phyloP scores from a whole-genome alignment of 2,888 invertebrate species.

The Ctenicera cuprea region DNA sequence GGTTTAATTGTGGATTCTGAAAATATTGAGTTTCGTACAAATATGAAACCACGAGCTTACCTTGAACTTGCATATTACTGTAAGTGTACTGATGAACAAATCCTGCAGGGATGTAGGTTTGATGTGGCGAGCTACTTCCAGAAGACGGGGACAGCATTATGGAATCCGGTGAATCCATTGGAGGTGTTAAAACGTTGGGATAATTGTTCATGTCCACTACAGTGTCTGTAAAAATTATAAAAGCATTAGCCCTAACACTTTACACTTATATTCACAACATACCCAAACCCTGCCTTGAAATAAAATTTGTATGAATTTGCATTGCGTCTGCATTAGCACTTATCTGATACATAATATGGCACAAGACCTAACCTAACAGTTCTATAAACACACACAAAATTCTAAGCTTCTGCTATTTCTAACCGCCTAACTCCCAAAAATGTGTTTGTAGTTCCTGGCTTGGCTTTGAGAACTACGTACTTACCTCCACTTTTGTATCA shows the following conservation, averaged over 20 bases:
- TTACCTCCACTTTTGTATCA: conserved; percentile 15
- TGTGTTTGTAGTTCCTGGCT: neutral
- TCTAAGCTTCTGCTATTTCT: neutral
- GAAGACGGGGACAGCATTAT: conserved; percentile 37
- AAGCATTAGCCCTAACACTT: neutral
- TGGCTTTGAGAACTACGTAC: conserved; percentile 7
- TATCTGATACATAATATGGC: conserved; percentile 12
- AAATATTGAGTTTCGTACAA: too few species aligned
- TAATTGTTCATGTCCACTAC: conserved; percentile 58
- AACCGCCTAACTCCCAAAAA: neutral
- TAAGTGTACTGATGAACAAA: neutral
- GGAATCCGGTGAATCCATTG: conserved; percentile 66
- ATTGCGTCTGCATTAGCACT: neutral
- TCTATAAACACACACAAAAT: neutral
- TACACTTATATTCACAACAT: neutral
- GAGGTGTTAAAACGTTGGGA: conserved; percentile 65
- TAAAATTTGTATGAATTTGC: neutral
- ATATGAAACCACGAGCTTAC: neutral
- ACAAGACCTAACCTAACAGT: conserved; percentile 23
- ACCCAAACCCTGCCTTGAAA: neutral
- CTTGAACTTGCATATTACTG: neutral
- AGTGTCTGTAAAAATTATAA: conserved; percentile 1
- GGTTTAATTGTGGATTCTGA: too few species aligned
- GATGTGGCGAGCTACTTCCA: conserved; percentile 36
- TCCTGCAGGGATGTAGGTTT: conserved; percentile 10